Percentiles rank a stretch among this genome's conserved stretches.
Conservation (phyloP, 2,113 vertebrate species). For the Nannospalax galili region DNA sequence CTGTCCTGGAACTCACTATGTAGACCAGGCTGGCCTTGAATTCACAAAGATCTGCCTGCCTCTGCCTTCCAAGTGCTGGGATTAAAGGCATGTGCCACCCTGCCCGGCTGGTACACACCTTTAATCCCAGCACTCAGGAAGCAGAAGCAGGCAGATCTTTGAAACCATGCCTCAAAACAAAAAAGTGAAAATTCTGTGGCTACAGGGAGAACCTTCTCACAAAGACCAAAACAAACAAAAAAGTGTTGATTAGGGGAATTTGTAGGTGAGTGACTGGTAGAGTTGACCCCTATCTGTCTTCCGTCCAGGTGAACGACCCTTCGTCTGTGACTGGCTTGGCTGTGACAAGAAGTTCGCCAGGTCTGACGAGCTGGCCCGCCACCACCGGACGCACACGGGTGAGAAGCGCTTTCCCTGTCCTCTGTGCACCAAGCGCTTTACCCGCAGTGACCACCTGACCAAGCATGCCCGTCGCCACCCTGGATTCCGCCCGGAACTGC, state of each 20-base stretch:
- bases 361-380: slow-evolving; percentile 85
- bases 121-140: no score
- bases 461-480: slow-evolving; percentile 86
- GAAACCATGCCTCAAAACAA: no score
- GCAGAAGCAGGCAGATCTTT: no score
- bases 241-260: background rate
- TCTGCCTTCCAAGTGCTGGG: no score
- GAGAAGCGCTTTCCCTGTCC: slow-evolving; percentile 87
- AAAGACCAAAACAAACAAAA: no score
- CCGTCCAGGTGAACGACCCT: slow-evolving; percentile 83
- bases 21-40: no score
- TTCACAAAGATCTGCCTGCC: no score
- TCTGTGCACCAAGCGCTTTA: slow-evolving; percentile 86
- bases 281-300: background rate
- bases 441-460: slow-evolving; percentile 86
- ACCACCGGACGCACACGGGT: slow-evolving; percentile 85
- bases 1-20: no score
- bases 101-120: no score
- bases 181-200: no score
- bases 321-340: slow-evolving; percentile 83
- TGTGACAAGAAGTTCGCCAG: slow-evolving; percentile 86
- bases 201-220: no score
- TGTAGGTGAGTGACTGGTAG: background rate
- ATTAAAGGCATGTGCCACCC: no score
- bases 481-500: slow-evolving; percentile 82